phyloP scores from a whole-genome alignment of 2,113 vertebrate genomes.

The Acanthisitta chloris region DNA sequence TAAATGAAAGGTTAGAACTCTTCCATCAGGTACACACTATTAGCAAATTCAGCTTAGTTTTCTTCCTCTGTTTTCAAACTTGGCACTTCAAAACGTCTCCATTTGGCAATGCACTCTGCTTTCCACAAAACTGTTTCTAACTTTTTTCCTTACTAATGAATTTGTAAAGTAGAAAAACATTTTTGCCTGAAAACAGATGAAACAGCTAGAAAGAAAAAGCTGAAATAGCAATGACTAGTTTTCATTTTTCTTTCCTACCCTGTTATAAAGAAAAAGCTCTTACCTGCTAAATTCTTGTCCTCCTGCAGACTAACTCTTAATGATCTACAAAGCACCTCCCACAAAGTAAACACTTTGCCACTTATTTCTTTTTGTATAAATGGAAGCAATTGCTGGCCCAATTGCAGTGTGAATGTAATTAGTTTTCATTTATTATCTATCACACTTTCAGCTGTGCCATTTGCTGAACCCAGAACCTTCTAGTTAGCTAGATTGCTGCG shows the following conservation, averaged over 20 bases:
- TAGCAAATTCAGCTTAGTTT: not conserved
- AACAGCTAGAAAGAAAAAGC: not conserved
- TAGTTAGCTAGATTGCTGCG: not conserved
- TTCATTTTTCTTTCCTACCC: not conserved
- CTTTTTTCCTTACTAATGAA: not conserved
- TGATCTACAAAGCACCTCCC: accelerated
- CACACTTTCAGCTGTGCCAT: not conserved
- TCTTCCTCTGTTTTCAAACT: not conserved
- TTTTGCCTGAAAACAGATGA: not conserved
- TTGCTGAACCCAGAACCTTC: not conserved
- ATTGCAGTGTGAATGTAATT: not conserved
- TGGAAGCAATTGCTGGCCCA: not conserved
- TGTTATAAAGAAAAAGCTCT: not conserved
- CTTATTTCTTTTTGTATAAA: not conserved
- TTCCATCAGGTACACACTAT: not conserved
- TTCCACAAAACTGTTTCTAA: not conserved
- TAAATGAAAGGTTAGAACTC: not conserved
- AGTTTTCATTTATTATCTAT: not conserved
- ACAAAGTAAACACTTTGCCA: not conserved
- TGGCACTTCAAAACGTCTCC: not conserved
- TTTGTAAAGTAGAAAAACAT: not conserved
- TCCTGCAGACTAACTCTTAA: not conserved
- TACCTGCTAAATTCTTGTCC: not conserved
- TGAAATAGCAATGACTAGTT: not conserved
- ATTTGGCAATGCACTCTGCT: accelerated